These are phyloP conservation scores for Drosophila takahashii DNA, from an alignment of 1,140 invertebrate genomes.

Conservation along the genomic window DNA sequence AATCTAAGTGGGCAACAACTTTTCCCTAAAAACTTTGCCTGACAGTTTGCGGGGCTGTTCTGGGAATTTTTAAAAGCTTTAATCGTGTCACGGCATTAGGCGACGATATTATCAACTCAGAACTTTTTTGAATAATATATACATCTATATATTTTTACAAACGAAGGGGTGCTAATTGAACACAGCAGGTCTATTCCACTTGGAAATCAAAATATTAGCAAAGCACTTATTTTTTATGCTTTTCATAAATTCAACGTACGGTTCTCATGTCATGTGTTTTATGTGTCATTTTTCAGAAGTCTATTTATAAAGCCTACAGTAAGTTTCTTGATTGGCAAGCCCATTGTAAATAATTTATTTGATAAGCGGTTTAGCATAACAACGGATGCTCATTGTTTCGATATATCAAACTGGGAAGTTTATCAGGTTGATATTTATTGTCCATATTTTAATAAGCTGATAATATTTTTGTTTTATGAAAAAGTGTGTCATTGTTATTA, in stretches of 20 bases:
- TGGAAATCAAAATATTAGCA: slow-evolving; percentile 10
- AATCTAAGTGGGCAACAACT: slow-evolving; percentile 80
- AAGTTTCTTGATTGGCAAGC: slow-evolving; percentile 1
- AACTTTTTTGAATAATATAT: slow-evolving; percentile 28
- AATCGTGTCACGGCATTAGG: slow-evolving; percentile 63
- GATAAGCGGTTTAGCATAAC: slow-evolving; percentile 15
- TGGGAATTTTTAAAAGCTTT: slow-evolving; percentile 47
- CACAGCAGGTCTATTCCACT: slow-evolving; percentile 1
- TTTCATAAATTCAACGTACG: background rate
- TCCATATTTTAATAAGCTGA: background rate
- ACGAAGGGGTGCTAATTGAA: slow-evolving; percentile 34
- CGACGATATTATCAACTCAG: slow-evolving; percentile 47
- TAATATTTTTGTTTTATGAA: background rate
- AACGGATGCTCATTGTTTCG: background rate
- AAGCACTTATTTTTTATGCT: background rate
- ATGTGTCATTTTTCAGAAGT: slow-evolving; percentile 21
- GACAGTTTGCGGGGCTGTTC: slow-evolving; percentile 52
- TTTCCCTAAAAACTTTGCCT: slow-evolving; percentile 57
- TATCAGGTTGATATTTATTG: slow-evolving; percentile 16
- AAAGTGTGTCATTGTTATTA: background rate
- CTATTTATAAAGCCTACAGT: slow-evolving; percentile 21
- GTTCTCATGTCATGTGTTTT: slow-evolving; percentile 4
- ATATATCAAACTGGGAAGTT: background rate
- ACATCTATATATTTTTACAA: slow-evolving; percentile 3
- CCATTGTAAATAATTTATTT: slow-evolving; percentile 17